phyloP scores from a whole-genome alignment of 2,113 vertebrate genomes.

The Chaetura pelagica region DNA sequence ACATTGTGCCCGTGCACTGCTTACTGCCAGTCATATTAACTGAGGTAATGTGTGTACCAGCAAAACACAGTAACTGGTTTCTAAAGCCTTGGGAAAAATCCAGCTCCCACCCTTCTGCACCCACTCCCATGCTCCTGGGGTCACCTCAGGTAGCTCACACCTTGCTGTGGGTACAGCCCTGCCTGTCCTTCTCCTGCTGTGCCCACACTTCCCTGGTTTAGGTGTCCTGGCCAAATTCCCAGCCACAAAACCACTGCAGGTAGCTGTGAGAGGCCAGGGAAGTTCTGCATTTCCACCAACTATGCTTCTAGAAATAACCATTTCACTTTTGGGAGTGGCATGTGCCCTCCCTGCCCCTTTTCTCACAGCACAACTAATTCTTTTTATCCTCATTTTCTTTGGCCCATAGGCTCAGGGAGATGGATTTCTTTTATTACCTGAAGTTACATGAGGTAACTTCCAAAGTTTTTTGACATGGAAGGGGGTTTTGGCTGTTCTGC shows the following conservation, averaged over 20 bases:
- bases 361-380: not conserved
- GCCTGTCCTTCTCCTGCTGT: not conserved
- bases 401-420: accelerated
- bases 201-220: accelerated
- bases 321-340: not conserved
- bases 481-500: not conserved
- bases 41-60: accelerated
- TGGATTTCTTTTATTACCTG: not conserved
- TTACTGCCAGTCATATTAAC: not conserved
- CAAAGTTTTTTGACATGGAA: not conserved
- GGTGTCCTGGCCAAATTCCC: not conserved
- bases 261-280: not conserved
- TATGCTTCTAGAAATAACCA: not conserved
- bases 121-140: not conserved
- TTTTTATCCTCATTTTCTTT: accelerated
- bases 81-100: not conserved
- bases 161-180: not conserved
- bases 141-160: accelerated
- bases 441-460: not conserved
- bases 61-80: not conserved
- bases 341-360: not conserved
- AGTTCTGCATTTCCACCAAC: not conserved
- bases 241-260: not conserved
- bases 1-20: not conserved
- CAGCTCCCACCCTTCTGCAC: not conserved